Base-by-base conservation (phyloP, 2,888 invertebrate genomes). In the Ditula angustiorana region DNA sequence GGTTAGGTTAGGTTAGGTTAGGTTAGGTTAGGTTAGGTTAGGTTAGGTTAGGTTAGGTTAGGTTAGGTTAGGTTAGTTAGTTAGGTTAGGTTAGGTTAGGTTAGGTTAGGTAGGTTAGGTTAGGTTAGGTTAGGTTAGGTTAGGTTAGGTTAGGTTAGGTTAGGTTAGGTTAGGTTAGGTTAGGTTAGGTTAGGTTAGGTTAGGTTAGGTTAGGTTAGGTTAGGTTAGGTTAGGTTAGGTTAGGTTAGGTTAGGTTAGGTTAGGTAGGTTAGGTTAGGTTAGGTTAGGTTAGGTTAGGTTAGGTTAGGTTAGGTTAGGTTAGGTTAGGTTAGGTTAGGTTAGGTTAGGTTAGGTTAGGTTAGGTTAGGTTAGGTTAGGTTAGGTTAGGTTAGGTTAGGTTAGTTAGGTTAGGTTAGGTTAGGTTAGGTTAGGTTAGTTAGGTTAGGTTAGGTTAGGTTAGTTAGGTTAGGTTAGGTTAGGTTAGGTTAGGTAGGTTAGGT, bases 311-410 rank as follows among this genome's bases (percentile, higher is more conserved):
- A 62, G 62, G 62, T 56, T 62, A 62, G 63, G 62, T 62, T 62
- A 62, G 62, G 62, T 62, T 62, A 62, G 62, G 62, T 62, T 62
- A 62, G 62, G 62, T 62, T 62, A 62, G 62, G 62, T 62, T 62
- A 62, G 62, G 62, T 62, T 62, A 61, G 65, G 67, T 62, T 59
- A 62, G 67, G 62, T 58, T 62, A 58, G 67, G 62, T 62, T 62
- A 53, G 61, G 62, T 53, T 58, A 49, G 58, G 67, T 58, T 62
- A 61, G 66, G 66, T 61, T 66, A 61, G 61, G 61, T 61, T 61
- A 66, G 56, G 61, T 66, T 66, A 61, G 66, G 61, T 61, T 60
- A 59, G 65, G 55, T 65, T 65, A 60, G 65, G 55, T 65, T 60
- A 23, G 41, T 46, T 46, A 26, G 37, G 37, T 50, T 50, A 50